Base-by-base conservation (phyloP, 2,888 invertebrate species). In the Leucoma salicis region DNA sequence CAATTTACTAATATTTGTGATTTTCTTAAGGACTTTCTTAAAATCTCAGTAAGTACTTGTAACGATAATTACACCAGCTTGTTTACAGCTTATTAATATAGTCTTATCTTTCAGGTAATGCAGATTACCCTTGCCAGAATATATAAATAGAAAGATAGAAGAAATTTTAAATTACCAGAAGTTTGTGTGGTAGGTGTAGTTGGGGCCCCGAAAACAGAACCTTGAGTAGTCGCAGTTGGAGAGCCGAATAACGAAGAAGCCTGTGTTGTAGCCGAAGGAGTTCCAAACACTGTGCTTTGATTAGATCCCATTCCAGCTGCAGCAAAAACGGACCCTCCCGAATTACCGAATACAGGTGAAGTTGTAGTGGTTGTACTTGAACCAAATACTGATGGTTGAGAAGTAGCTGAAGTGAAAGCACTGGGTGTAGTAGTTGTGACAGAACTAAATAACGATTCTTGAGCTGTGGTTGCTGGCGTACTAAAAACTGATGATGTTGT, bases 121-220 rank as follows among this genome's bases (percentile, higher is more conserved):
- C n/a, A n/a, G n/a, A n/a, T n/a, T n/a, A n/a, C n/a, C n/a, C n/a
- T n/a, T n/a, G n/a, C n/a, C n/a, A n/a, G n/a, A n/a, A n/a, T n/a
- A n/a, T n/a, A n/a, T n/a, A n/a, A n/a, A n/a, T n/a, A n/a, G n/a
- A n/a, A n/a, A n/a, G n/a, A n/a, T n/a, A n/a, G 12, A 13, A 12
- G 8, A 5, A 29, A 2, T 6, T 6, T 13, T 14, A 31, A 3
- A 29, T 37, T 37, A 38, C 38, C 38, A 25, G 45, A 46, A 0
- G 56, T 28, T 35, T 56, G 58, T 5, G 58, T 59, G 1, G 59
- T 48, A 10, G 55, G 37, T 56, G 62, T 48, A 12, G 59, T 45
- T 14, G 54, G 24, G 6, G 43, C 47, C 12, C 58, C 61, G 46
- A 72, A 72, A n/a, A 63, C 47, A 13, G 71, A 61, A 2, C 56